These are phyloP conservation scores for Drosophila kanekoi DNA, from an alignment of 2,888 invertebrate genomes.

Conservation along the genomic window DNA sequence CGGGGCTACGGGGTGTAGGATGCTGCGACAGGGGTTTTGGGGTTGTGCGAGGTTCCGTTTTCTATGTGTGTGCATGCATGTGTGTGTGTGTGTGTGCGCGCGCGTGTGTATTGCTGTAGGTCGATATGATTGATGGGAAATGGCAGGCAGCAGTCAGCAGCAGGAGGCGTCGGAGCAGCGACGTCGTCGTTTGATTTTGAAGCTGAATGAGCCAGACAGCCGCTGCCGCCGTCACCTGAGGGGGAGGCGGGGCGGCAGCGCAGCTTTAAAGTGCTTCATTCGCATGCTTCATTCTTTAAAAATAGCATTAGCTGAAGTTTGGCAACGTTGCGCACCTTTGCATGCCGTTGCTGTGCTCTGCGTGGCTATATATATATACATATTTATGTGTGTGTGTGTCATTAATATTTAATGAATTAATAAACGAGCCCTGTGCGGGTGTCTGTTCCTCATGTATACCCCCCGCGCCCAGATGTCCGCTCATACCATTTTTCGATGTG, in stretches of 20 bases:
- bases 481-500: slow-evolving; percentile 1
- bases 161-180: neutral
- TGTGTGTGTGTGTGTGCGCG: slow-evolving; percentile 2
- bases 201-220: slow-evolving; percentile 43
- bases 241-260: neutral
- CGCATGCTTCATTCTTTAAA: slow-evolving; percentile 53
- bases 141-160: slow-evolving; percentile 12
- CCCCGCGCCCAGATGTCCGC: neutral
- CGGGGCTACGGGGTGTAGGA: neutral
- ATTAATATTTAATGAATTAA: slow-evolving; percentile 76
- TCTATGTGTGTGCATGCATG: slow-evolving; percentile 5
- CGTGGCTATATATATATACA: neutral
- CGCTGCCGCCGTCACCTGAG: neutral
- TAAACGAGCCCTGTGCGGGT: slow-evolving; percentile 46
- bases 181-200: slow-evolving; percentile 41
- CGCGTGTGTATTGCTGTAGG: slow-evolving; percentile 47
- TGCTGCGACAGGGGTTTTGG: neutral
- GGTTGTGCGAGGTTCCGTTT: slow-evolving; percentile 11
- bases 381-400: slow-evolving; percentile 22
- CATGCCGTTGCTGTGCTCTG: slow-evolving; percentile 4
- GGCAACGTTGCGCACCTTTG: slow-evolving; percentile 56
- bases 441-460: slow-evolving; percentile 27
- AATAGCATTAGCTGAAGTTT: slow-evolving; percentile 56
- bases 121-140: slow-evolving; percentile 59
- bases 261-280: slow-evolving; percentile 45